phyloP scores from a whole-genome alignment of 2,113 vertebrate species.

The Notechis scutatus region DNA sequence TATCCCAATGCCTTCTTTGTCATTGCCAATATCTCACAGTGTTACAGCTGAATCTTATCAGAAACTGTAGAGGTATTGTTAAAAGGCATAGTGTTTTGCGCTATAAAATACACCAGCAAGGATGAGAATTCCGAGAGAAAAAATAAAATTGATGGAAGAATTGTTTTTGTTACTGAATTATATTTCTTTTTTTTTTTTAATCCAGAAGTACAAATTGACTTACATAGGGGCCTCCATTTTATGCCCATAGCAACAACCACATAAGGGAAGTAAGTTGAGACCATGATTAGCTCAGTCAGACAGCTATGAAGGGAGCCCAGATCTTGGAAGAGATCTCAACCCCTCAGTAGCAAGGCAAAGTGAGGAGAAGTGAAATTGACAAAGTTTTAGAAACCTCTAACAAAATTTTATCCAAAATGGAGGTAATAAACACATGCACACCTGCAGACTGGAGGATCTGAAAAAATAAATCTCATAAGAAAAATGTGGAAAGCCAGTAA shows the following conservation, averaged over 20 bases:
- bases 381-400: neutral
- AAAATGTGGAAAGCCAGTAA: neutral
- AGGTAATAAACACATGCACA: neutral
- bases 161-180: neutral
- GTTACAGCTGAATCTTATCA: neutral
- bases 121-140: neutral
- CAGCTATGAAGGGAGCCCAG: neutral
- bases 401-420: neutral
- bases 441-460: neutral
- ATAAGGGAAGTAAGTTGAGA: neutral
- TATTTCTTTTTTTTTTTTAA: neutral
- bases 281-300: neutral
- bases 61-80: neutral
- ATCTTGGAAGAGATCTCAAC: neutral
- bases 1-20: conserved; percentile 3
- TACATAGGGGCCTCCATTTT: neutral
- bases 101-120: neutral
- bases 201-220: neutral
- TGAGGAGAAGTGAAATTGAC: neutral
- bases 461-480: neutral
- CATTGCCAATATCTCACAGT: neutral
- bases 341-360: neutral
- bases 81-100: neutral
- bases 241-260: neutral
- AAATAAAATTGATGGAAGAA: neutral